Conservation (phyloP, 2,888 invertebrate genomes). For the Melinopterus prodromus region DNA sequence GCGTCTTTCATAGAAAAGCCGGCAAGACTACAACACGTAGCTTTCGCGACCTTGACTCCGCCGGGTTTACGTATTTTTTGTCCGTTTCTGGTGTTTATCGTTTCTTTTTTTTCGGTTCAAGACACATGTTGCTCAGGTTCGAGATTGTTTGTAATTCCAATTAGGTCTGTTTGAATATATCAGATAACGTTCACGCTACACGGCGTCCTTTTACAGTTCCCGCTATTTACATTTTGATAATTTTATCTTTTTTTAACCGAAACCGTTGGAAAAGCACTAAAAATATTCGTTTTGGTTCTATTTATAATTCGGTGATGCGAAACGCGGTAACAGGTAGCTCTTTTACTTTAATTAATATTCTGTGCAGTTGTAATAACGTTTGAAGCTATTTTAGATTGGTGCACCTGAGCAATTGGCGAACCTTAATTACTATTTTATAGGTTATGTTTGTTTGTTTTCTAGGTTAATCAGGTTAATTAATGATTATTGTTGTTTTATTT, state of each 20-base stretch:
- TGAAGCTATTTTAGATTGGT: too few species aligned
- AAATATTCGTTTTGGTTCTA: neutral
- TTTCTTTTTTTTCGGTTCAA: neutral
- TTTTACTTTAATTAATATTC: too few species aligned
- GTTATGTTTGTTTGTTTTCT: neutral
- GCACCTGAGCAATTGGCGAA: too few species aligned
- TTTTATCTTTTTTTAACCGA: neutral
- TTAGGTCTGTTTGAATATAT: constrained; percentile 11
- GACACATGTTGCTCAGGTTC: constrained; percentile 13
- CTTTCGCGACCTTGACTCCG: constrained; percentile 33
- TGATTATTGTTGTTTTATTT: neutral
- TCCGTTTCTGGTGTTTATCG: constrained; percentile 19
- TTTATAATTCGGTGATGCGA: too few species aligned
- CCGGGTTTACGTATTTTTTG: constrained; percentile 28
- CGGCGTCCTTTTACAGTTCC: constrained; percentile 8
- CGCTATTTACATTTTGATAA: constrained; percentile 18
- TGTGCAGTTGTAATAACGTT: too few species aligned
- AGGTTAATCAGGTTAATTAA: neutral
- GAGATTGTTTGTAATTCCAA: neutral
- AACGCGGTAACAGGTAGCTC: too few species aligned
- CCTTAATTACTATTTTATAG: too few species aligned
- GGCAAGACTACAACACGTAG: constrained; percentile 41
- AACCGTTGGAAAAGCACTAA: neutral
- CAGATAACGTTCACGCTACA: neutral
- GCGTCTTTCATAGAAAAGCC: constrained; percentile 61